Evolutionary conservation across 2,888 invertebrate species (phyloP).

Genomic region (Andrena trimmerana): DNA sequence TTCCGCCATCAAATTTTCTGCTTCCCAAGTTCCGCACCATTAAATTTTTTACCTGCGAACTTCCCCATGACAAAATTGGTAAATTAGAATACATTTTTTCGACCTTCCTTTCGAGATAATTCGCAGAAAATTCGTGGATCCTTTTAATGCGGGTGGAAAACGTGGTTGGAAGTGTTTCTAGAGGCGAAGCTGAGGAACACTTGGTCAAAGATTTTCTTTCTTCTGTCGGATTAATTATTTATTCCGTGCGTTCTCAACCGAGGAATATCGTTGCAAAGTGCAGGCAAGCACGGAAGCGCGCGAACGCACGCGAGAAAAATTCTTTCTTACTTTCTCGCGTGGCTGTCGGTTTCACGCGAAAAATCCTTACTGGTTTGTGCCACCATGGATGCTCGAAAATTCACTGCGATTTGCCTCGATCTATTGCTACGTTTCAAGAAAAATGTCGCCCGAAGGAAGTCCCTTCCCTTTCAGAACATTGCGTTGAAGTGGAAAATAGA

Average conservation of each 20-base stretch:
- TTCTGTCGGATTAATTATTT: slow-evolving; percentile 32
- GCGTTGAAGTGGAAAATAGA: background rate
- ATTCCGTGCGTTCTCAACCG: slow-evolving; percentile 23
- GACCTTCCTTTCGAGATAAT: no score
- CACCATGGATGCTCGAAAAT: background rate
- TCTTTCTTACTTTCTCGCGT: slow-evolving; percentile 59
- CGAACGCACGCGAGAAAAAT: slow-evolving; percentile 60
- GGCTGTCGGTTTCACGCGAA: slow-evolving; percentile 28
- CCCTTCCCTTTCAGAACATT: background rate
- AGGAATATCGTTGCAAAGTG: slow-evolving; percentile 28
- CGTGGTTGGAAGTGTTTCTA: background rate
- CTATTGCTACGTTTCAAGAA: background rate
- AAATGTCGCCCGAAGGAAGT: background rate
- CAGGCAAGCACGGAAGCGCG: slow-evolving; percentile 25
- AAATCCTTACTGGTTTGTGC: slow-evolving; percentile 9
- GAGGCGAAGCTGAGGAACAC: background rate
- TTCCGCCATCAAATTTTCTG: background rate
- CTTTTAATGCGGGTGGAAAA: background rate
- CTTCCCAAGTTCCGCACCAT: background rate
- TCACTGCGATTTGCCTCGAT: background rate
- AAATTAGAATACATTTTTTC: no score
- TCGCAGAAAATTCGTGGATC: background rate
- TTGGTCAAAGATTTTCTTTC: slow-evolving; percentile 13
- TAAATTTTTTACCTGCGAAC: background rate
- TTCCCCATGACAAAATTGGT: no score